Percentiles rank a stretch among this genome's conserved stretches.
Evolutionary conservation across 2,797 vertebrate genomes (phyloP).

Genomic region (Parauchenoglanis punctatus): DNA sequence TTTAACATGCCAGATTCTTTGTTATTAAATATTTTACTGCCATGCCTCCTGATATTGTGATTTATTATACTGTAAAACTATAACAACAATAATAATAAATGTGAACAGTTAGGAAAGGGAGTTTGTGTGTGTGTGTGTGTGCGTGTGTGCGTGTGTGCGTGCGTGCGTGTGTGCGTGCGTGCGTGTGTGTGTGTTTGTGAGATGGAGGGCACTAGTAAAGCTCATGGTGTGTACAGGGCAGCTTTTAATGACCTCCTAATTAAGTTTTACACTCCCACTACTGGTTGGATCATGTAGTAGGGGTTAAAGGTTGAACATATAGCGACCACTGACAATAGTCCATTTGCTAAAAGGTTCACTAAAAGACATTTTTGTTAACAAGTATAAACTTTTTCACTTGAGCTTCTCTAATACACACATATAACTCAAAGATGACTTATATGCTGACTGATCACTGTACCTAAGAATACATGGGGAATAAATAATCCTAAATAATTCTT

Average conservation of each 20-base stretch:
- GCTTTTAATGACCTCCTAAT: slow-evolving; percentile 76
- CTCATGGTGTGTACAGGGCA: slow-evolving; percentile 66
- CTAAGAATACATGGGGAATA: not conserved
- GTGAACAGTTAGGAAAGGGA: not conserved
- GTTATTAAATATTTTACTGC: not conserved
- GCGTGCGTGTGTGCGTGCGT: not conserved
- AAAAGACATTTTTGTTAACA: not conserved
- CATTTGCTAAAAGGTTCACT: slow-evolving; percentile 43
- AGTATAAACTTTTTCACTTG: not conserved
- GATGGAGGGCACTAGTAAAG: slow-evolving; percentile 54
- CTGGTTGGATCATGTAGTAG: slow-evolving; percentile 75
- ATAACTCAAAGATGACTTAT: not conserved
- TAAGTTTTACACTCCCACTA: slow-evolving; percentile 75
- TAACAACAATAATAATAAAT: not conserved
- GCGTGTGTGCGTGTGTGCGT: not conserved
- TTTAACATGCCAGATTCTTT: not conserved
- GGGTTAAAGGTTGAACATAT: slow-evolving; percentile 76
- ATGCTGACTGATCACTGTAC: not conserved
- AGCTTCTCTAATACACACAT: not conserved
- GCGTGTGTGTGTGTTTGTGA: not conserved
- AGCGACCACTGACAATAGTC: slow-evolving; percentile 71
- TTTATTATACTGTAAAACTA: not conserved
- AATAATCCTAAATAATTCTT: not conserved
- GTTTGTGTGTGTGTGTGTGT: slow-evolving; percentile 6
- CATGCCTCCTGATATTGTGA: not conserved